Evolutionary conservation across 2,113 vertebrate species (phyloP), one percentile per base, ranked within the genome.

Genomic region (Loxodonta africana): DNA sequence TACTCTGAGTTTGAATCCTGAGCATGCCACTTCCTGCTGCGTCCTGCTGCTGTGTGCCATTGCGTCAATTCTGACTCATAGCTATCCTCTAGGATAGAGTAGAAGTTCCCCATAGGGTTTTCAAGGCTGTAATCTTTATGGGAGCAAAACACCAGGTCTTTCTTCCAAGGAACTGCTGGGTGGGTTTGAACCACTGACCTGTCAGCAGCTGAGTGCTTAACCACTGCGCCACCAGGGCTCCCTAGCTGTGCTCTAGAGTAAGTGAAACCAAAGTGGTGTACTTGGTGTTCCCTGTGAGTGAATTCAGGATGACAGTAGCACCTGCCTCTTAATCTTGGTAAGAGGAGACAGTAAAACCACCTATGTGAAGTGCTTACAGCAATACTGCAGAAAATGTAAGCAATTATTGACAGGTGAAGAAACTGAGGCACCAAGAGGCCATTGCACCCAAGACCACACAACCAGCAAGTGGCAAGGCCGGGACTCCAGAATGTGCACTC

Each of bases 401-500:
- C 46, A 78, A 20, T 37, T 20, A 5, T 15, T 41, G 41, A 62
- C 1, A 41, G 6, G 25, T 23, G 25, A 91, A 90, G 69, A 14
- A 48, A 5, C 15, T 14, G 57, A 71, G 57, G 15, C 48, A 30
- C 30, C 53, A 44, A 62, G 30, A 53, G 7, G 17, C 62, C 44
- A 37, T 1, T 37, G 74, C 33, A 25, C 12, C 48, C 33, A 51
- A 77, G 26, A 2, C 57, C 62, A 53, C 53, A 62, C 37, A 18
- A 14, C 6, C 0, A 60, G 80, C 10, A 8, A 62, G 14, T 1
- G 15, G 5, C 20, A 25, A 57, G 51, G 30, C 14, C 0, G 1
- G 3, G 26, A n/a, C 41, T 21, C 53, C 15, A 30, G 48, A 48
- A 65, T 0, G 0, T 7, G 18, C 33, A 2, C 17, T 17, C 28